These are phyloP conservation scores for Orthonyx spaldingii DNA, from an alignment of 2,113 vertebrate genomes.

Conservation along the genomic window DNA sequence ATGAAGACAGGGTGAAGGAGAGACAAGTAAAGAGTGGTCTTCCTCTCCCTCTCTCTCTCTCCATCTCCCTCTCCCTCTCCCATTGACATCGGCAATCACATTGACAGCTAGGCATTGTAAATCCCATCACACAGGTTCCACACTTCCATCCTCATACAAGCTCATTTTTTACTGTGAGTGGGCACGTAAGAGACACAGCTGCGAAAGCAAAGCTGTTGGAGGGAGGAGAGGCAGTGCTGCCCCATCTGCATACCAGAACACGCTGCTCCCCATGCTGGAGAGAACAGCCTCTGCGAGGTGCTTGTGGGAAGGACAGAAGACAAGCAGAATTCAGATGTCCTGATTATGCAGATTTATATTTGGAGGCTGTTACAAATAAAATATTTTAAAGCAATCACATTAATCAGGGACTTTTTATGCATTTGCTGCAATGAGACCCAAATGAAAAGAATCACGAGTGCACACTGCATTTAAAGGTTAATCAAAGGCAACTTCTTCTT, in stretches of 20 bases:
- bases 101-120: background rate
- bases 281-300: background rate
- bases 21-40: background rate
- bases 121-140: background rate
- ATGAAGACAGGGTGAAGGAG: background rate
- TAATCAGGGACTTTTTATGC: background rate
- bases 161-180: background rate
- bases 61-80: background rate
- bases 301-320: background rate
- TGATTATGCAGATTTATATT: constrained; percentile 18
- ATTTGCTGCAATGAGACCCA: background rate
- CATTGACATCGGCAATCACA: background rate
- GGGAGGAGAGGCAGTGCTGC: background rate
- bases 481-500: constrained; percentile 1
- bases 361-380: background rate
- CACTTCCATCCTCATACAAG: rapidly evolving
- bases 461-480: background rate
- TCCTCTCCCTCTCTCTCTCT: background rate
- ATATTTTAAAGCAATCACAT: background rate
- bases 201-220: background rate
- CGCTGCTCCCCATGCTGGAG: rapidly evolving
- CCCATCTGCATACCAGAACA: background rate
- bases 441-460: background rate
- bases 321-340: background rate
- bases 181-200: background rate